These are phyloP conservation scores for Sternotherus odoratus DNA, from an alignment of 2,797 vertebrate species.

Conservation along the genomic window DNA sequence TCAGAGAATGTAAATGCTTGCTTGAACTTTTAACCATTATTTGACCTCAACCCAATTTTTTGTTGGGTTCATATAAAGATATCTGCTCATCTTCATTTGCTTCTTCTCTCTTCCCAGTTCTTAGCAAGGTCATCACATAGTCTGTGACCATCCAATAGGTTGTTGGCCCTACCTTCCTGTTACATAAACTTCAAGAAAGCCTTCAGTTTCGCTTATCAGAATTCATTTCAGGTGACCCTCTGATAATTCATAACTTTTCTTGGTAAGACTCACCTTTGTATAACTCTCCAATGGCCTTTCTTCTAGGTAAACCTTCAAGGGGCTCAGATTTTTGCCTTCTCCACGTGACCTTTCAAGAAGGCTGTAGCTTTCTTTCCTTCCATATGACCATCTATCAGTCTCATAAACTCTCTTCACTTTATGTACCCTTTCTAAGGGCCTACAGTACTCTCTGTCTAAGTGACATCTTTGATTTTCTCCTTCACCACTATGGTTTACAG, in stretches of 20 bases:
- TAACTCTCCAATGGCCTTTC: not conserved
- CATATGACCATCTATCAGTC: constrained; percentile 26
- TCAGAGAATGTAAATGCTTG: not conserved
- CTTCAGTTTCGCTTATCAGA: not conserved
- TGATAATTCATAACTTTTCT: not conserved
- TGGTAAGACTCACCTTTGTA: not conserved
- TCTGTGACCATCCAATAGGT: not conserved
- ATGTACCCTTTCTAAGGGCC: constrained; percentile 40
- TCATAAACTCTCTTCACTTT: constrained; percentile 35
- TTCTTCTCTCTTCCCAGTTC: not conserved
- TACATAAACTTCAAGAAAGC: not conserved
- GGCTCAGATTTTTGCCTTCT: constrained; percentile 12
- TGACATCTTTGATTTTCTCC: constrained; percentile 17
- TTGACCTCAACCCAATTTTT: not conserved
- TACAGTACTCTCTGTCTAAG: not conserved
- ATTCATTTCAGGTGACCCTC: not conserved
- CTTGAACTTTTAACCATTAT: not conserved
- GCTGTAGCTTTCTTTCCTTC: not conserved
- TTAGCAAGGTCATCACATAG: not conserved
- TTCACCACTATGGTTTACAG: not conserved
- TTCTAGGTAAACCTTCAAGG: not conserved
- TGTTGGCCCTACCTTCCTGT: not conserved
- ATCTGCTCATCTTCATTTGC: not conserved
- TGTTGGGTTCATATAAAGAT: not conserved
- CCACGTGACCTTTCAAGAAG: not conserved